Evolutionary conservation across 2,113 vertebrate species (phyloP).

Genomic region (Australoheros scitulus): DNA sequence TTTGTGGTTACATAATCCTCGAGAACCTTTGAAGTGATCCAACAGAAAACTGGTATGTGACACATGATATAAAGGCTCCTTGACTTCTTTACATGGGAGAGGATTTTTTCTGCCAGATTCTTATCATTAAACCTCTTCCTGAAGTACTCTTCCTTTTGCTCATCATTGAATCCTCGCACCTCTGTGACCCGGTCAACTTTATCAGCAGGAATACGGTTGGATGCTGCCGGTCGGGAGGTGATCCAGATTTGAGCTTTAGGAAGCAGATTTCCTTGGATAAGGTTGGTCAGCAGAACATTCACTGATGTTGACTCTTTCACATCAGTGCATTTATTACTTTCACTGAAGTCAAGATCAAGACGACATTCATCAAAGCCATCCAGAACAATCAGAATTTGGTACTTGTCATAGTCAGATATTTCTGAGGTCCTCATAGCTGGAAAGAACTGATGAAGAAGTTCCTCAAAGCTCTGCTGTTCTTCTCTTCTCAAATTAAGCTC

Average conservation of each 20-base stretch:
- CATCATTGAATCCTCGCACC: conserved; percentile 58
- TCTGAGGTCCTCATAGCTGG: conserved; percentile 55
- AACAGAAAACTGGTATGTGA: conserved; percentile 64
- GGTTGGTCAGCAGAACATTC: conserved; percentile 15
- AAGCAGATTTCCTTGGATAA: conserved; percentile 49
- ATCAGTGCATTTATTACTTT: rapidly evolving
- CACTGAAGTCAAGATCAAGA: background rate
- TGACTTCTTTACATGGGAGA: conserved; percentile 42
- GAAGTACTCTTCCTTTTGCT: conserved; percentile 52
- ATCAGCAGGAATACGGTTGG: conserved; percentile 14
- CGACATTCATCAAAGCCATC: conserved; percentile 64
- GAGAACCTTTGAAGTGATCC: conserved; percentile 52
- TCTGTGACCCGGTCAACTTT: conserved; percentile 48
- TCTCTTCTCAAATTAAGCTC: conserved; percentile 56
- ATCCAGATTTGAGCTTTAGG: conserved; percentile 51
- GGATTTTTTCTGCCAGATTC: conserved; percentile 14
- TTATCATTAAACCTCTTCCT: conserved; percentile 35
- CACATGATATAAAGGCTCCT: conserved; percentile 55
- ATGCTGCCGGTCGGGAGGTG: conserved; percentile 50
- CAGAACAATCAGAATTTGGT: conserved; percentile 27
- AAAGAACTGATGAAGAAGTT: background rate
- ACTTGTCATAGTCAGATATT: conserved; percentile 32
- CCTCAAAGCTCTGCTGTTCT: background rate
- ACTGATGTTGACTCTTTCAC: background rate
- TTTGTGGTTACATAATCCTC: conserved; percentile 1